Base-by-base conservation (phyloP, 2,113 vertebrate species). In the Apteryx owenii region DNA sequence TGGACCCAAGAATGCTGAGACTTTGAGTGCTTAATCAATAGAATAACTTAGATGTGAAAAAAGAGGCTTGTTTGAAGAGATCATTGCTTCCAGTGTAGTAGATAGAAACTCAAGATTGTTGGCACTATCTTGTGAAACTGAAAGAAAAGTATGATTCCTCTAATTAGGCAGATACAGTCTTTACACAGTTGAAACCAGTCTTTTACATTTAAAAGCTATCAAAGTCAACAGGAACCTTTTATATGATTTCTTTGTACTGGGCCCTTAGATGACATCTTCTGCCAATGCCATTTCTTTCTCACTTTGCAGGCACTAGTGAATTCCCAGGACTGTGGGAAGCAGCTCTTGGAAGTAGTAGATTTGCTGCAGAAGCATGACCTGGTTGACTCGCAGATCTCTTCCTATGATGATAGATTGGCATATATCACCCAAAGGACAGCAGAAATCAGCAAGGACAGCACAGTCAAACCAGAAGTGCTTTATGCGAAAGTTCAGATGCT, bases 301-400 rank as follows among this genome's bases (percentile, higher is more conserved):
- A 10, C 56, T 96, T 94, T 81, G 51, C 94, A 99, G 99, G 94
- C 89, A 46, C 95, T 97, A 75, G 98, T 98, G 82, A 97, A 79
- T 61, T 98, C 98, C 20, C 96, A 97, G 38, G 98, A 98, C 11
- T 96, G 95, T 90, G 99, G 99, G 46, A 99, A 98, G 81, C 98
- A 99, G 92, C 97, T 99, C 54, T 93, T 98, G 2, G 99, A 99
- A 78, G 98, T 98, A 33, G 98, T 97, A 48, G 98, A 98, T 86
- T 97, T 99, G 76, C 98, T 99, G 18, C 99, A 99, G 96, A 98
- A 98, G 50, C 99, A 99, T 38, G 97, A 98, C 65, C 97, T 99
- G 56, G 66, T 99, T 91, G 98, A 99, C 80, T 98, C 98, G 0
- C 99, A 98, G 93, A 98, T 99, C 94, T 98, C 96, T 4, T 97